Base-by-base conservation (phyloP, 92 coral and sea anemone species). In the Pocillopora grandis region DNA sequence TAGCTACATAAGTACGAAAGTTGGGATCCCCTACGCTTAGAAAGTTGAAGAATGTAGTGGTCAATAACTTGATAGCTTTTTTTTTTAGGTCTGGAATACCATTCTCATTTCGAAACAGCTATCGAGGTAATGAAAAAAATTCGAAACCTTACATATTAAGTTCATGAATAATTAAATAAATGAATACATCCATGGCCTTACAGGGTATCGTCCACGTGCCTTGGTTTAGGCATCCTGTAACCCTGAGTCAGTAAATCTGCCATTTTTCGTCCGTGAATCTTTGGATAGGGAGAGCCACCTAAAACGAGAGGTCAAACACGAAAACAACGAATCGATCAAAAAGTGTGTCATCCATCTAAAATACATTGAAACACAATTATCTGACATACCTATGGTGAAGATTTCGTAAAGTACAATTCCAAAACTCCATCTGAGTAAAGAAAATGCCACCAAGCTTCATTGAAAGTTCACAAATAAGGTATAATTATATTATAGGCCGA, bases 191-290 rank as follows among this genome's bases (percentile, higher is more conserved):
- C 2, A 33, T 4, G 10, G 15, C 65, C 92, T 89, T 81, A 92
- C 95, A 92, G 85, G n/a, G 90, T 88, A 56, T 84, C 79, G 67
- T 92, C 93, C 68, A 92, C 86, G 70, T 92, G 95, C 21, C 84
- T 76, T 58, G 95, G 95, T 73, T 89, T 86, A 2, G 92, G 91
- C 95, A 92, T 92, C 87, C 95, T 92, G 86, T 92, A 92, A 13
- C 92, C 95, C 58, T 63, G 69, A 69, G 80, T 88, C 5, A 92
- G 81, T 49, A 79, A 7, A 42, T 92, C 79, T 5, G 89, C 91
- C 18, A 92, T 85, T 13, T 79, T 76, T 58, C 83, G 80, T 11
- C 78, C 85, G 14, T 76, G 82, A 42, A 66, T 84, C 62, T 69
- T 48, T 12, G 95, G 92, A 67, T 89, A 92, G 1, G 95, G 95